Evolutionary conservation across 1,140 invertebrate species (phyloP).

Genomic region (Papilio helenus): DNA sequence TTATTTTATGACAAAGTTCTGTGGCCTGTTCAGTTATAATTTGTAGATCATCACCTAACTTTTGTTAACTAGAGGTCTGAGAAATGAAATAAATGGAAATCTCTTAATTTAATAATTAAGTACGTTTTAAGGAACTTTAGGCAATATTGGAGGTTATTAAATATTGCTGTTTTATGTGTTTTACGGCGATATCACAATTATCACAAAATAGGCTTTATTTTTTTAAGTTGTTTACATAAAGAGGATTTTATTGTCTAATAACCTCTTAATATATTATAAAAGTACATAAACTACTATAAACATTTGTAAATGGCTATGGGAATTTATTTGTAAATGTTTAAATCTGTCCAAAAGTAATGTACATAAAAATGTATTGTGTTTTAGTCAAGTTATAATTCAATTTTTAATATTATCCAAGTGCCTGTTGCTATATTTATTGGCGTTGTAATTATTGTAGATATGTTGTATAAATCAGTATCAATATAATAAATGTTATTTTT

Average conservation of each 20-base stretch:
- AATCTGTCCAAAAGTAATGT: background rate
- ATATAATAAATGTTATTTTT: slow-evolving; percentile 17
- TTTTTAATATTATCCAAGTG: background rate
- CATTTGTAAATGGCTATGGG: background rate
- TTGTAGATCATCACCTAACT: too few species aligned
- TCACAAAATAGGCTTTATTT: background rate
- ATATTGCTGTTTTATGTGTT: background rate
- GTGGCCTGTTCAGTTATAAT: too few species aligned
- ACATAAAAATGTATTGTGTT: background rate
- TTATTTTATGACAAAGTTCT: too few species aligned
- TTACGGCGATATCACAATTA: background rate
- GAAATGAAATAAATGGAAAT: too few species aligned
- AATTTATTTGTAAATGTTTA: background rate
- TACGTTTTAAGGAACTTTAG: background rate
- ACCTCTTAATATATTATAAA: background rate
- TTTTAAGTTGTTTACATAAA: background rate
- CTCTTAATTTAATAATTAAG: too few species aligned
- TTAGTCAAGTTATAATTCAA: background rate
- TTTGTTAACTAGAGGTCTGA: too few species aligned
- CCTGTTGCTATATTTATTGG: background rate
- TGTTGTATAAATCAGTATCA: slow-evolving; percentile 3
- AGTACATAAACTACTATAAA: background rate
- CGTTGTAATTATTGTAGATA: slow-evolving; percentile 25
- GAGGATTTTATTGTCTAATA: background rate
- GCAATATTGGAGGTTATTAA: background rate